Percentiles rank a stretch among this genome's conserved stretches.
These are phyloP conservation scores for Drosophila gunungcola DNA, from an alignment of 1,140 invertebrate species.

Conservation along the genomic window DNA sequence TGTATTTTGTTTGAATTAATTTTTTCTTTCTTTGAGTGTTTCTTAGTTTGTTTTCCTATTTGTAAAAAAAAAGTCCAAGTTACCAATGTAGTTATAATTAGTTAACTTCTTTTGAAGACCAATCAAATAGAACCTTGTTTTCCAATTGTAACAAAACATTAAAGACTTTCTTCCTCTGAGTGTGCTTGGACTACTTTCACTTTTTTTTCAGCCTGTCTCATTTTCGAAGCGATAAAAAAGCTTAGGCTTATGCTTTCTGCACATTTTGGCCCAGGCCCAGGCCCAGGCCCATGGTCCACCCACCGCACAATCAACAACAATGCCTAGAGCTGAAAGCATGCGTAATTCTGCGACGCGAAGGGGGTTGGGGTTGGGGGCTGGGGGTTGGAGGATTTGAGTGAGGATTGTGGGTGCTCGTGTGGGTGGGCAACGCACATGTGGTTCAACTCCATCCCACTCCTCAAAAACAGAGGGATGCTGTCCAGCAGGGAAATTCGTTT, in stretches of 20 bases:
- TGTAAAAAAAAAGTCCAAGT: too few species aligned
- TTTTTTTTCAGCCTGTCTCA: constrained; percentile 60
- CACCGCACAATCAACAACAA: constrained; percentile 40
- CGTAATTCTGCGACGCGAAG: constrained; percentile 54
- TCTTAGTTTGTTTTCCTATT: too few species aligned
- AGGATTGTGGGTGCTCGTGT: too few species aligned
- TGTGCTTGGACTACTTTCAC: constrained; percentile 69
- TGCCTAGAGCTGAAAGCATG: constrained; percentile 66
- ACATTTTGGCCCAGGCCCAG: constrained; percentile 60
- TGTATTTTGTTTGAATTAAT: too few species aligned
- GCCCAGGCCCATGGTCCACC: constrained; percentile 10
- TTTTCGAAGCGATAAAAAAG: constrained; percentile 79
- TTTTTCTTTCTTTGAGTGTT: too few species aligned
- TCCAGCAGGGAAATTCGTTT: constrained; percentile 71
- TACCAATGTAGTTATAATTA: too few species aligned
- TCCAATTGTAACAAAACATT: background rate
- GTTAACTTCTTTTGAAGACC: too few species aligned
- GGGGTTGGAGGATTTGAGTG: background rate
- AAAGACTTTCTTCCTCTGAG: background rate
- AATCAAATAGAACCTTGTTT: too few species aligned
- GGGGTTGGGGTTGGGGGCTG: constrained; percentile 6
- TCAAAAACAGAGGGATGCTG: constrained; percentile 41
- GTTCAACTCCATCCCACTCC: background rate
- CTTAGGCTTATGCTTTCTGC: constrained; percentile 80
- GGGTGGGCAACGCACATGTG: constrained; percentile 55